phyloP scores from a whole-genome alignment of 2,113 vertebrate species.

The Delphinapterus leucas region DNA sequence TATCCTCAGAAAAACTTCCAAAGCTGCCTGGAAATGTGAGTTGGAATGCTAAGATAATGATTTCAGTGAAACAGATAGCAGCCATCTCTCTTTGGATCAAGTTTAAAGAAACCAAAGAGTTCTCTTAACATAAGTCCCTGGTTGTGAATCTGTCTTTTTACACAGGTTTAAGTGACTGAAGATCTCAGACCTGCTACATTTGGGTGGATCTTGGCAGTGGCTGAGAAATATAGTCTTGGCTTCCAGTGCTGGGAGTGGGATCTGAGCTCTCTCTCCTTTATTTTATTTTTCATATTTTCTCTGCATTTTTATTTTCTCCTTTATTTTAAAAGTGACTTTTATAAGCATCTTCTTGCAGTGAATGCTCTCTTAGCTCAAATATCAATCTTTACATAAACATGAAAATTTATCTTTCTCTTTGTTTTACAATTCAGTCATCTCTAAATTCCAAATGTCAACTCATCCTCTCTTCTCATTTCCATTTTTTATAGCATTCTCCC shows the following conservation, averaged over 20 bases:
- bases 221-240: constrained; percentile 38
- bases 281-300: neutral
- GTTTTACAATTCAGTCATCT: neutral
- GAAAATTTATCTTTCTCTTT: constrained; percentile 28
- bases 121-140: constrained; percentile 34
- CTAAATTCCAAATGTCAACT: neutral
- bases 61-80: constrained; percentile 30
- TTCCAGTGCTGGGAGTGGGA: neutral
- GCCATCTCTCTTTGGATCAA: neutral
- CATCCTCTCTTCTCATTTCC: neutral
- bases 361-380: neutral
- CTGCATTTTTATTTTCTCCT: neutral
- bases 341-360: constrained; percentile 13
- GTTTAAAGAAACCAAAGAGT: constrained; percentile 35
- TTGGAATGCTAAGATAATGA: constrained; percentile 42
- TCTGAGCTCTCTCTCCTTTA: neutral
- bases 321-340: constrained; percentile 14
- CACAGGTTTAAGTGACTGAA: constrained; percentile 32
- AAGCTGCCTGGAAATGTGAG: constrained; percentile 23
- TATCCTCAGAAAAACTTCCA: neutral
- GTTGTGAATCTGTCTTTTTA: constrained; percentile 50
- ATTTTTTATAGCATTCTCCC: neutral
- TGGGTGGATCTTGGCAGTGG: constrained; percentile 42
- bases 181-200: constrained; percentile 26
- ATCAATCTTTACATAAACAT: neutral